Base-by-base conservation (phyloP, 2,888 invertebrate genomes). In the Lasius platythorax region DNA sequence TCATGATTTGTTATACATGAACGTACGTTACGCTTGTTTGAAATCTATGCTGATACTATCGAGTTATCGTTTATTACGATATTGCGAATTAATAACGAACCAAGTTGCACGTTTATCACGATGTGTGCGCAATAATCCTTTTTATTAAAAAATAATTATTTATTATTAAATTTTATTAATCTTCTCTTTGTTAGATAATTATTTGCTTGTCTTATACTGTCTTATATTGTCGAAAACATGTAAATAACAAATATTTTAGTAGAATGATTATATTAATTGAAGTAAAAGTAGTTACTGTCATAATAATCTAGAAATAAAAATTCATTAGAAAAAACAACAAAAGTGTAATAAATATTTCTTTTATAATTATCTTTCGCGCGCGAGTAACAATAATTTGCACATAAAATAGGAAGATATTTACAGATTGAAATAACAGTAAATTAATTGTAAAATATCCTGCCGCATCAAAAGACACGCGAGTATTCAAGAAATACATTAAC, bases 361-460 rank as follows among this genome's bases (percentile, higher is more conserved):
- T 58, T 72, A 37, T 23, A 72, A 40, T 73, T 43, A 61, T 30
- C 3, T 3, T 1, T 18, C 18, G 0, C 23, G 23, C 23, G 23
- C 15, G 5, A 50, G n/a, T 33, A 70, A 23, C 5, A 58, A 58
- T 28, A 12, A 61, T 30, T 33, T 61, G 23, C 23, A 30, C 9
- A 68, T 28, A 18, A 40, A 73, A 58, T 58, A 28, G 15, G 5
- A 37, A 3, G 2, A n/a, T 46, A 67, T 61, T 78, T 33, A 83
- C 83, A 11, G 67, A 63, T 5, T 82, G 83, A 43, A 83, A 61
- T 12, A 82, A 28, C 12, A 61, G 56, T 43, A 82, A 61, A 28
- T 83, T 37, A 30, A 83, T 82, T 12, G 23, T 83, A 15, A 83
- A 81, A 68, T 30, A 83, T n/a, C 68, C 61, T 37, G 61, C 68